Base-by-base conservation (phyloP, 2,113 vertebrate species). In the Lophura nycthemera region DNA sequence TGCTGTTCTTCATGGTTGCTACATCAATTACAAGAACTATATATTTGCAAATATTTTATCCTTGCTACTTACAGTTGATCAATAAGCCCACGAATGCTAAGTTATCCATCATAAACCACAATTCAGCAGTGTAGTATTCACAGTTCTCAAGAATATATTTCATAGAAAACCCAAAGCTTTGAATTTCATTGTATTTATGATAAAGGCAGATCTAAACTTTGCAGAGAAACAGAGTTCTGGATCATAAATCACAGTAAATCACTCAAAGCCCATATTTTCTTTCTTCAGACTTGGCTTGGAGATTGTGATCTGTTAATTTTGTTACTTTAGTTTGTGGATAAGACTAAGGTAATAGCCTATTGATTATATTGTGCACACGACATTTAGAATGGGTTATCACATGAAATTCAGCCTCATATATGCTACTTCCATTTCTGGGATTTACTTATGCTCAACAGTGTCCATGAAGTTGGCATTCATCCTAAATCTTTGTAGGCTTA, bases 221-320 rank as follows among this genome's bases (percentile, higher is more conserved):
- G 11, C 3, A 60, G 69, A 57, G 54, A 43, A 79, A 45, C 59
- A 76, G 60, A 50, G 32, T 32, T 59, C 19, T 79, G 54, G 19
- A 82, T 82, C 27, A 20, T 83, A 61, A 14, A 14, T 69, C 1
- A 1, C 64, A 32, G 7, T 42, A 4, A 32, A 24, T 67, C 71
- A 77, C 20, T 70, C 32, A 43, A 5, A 50, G 29, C 11, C 27
- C 7, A 11, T 36, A 6, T 65, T 83, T 82, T 89, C 48, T 75
- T 83, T 13, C 65, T 85, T 88, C 18, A 7, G 36, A 45, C 42
- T 56, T 83, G 57, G 18, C 15, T 32, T 36, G 17, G 45, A 86
- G 52, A 87, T 42, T 79, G 40, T 36, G 21, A 85, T 87, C 69
- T 93, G 6, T 74, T 94, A 72, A 71, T 88, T 94, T 92, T 81